Evolutionary conservation across 30 jellyfish, hydroid and myxozoan genomes (phyloP), one percentile per base, ranked within the genome.

Genomic region (Rhopilema esculentum): DNA sequence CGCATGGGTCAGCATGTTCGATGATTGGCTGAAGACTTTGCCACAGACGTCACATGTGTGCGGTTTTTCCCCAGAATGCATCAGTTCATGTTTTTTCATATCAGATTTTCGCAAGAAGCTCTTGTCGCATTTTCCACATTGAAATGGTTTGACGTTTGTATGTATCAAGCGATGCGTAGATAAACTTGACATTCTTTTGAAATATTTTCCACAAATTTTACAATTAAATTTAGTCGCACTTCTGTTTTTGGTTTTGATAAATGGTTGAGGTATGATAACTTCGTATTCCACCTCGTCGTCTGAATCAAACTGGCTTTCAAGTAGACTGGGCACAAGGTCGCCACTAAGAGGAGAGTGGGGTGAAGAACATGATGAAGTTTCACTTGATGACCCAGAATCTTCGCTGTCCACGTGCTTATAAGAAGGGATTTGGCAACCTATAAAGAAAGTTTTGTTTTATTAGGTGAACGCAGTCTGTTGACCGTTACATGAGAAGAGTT

Each of bases 21-120:
- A 90, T 22, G 99, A 95, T 68, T 95, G 99, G 72, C 98, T 95
- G 88, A 95, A 95, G 26, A 74, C 95, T 87, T 95, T 95, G 51
- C 97, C 99, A 93, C 99, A 95, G n/a, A 90, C 89, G 61, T 77
- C 86, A 77, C 99, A 95, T 27, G 93, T 97, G 63, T 89, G 97
- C 51, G 99, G 99, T 74, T 95, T 95, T 27, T 77, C 95, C 6
- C 99, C 99, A 62, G 94, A 83, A 63, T 95, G 99, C 99, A 95
- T 95, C 83, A 95, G 88, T 49, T 95, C 99, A 78, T 95, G 99
- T 75, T 90, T 95, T 67, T 95, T 95, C 97, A 95, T 68, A 81
- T 95, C 98, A 6, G 99, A 90, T 68, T 90, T 90, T 51, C 99
- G 89, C 24, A 95, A 79, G 76, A 95, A 90, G 73, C 86, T 85